Percentiles rank a stretch among this genome's conserved stretches.
These are phyloP conservation scores for Tipula vernalis DNA, from an alignment of 2,888 invertebrate species.

Conservation along the genomic window DNA sequence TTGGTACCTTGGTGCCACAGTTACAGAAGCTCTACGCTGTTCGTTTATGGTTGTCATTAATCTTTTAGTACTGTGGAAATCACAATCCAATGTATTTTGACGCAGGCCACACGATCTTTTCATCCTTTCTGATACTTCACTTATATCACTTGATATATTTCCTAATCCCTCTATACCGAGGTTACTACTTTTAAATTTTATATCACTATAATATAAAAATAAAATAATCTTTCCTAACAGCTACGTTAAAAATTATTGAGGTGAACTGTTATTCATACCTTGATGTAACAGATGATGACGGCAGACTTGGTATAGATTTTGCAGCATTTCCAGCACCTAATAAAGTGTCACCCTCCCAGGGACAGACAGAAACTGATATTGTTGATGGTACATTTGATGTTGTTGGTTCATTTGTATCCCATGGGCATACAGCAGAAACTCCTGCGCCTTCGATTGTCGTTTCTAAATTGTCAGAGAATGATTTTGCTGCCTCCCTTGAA, in stretches of 20 bases:
- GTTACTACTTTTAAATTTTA: not conserved
- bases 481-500: slow-evolving; percentile 26
- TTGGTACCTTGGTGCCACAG: slow-evolving; percentile 31
- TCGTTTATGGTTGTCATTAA: slow-evolving; percentile 29
- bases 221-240: not conserved
- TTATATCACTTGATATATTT: slow-evolving; percentile 40
- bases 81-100: slow-evolving; percentile 55
- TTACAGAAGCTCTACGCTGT: slow-evolving; percentile 32
- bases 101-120: slow-evolving; percentile 50
- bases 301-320: not conserved
- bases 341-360: slow-evolving; percentile 26
- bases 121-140: slow-evolving; percentile 47
- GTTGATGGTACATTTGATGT: not conserved
- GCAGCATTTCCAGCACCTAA: not conserved
- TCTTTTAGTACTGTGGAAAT: slow-evolving; percentile 38
- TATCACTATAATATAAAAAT: not conserved
- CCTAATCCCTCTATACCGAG: slow-evolving; percentile 1
- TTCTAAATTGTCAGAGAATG: slow-evolving; percentile 26
- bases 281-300: not conserved
- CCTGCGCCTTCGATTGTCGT: slow-evolving; percentile 25
- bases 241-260: not conserved
- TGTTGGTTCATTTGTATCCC: slow-evolving; percentile 25
- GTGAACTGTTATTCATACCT: not conserved
- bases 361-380: slow-evolving; percentile 25
- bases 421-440: slow-evolving; percentile 31